phyloP scores from a whole-genome alignment of 2,888 invertebrate species.

The Lasioglossum leucozonium region DNA sequence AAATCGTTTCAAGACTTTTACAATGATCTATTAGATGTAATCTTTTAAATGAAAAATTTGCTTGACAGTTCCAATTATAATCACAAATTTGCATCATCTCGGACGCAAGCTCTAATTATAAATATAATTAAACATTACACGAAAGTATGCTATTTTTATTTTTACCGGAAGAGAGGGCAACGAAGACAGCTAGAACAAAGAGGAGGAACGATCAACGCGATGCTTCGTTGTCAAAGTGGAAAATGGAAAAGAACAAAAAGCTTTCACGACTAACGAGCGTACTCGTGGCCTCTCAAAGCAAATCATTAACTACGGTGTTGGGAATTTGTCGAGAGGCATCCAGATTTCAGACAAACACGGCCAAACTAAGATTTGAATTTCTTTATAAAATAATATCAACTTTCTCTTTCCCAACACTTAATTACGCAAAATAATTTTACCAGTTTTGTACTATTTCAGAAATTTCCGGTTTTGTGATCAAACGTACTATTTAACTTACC shows the following conservation, averaged over 20 bases:
- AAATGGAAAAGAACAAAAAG: conserved; percentile 55
- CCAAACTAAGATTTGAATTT: not conserved
- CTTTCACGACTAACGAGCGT: conserved; percentile 63
- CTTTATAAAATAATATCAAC: not conserved
- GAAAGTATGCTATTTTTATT: not conserved
- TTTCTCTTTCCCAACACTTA: not conserved
- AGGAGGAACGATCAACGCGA: conserved; percentile 8
- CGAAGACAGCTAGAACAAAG: not conserved
- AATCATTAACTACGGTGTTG: conserved; percentile 59
- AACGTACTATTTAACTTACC: not conserved
- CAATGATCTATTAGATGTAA: not conserved
- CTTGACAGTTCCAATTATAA: no score
- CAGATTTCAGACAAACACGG: not conserved
- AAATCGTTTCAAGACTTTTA: no score
- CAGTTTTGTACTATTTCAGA: not conserved
- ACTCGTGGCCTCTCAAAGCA: conserved; percentile 59
- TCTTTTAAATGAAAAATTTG: not conserved
- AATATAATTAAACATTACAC: not conserved
- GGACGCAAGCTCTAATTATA: not conserved
- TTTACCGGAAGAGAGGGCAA: not conserved
- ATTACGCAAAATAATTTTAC: not conserved
- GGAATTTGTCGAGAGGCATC: not conserved
- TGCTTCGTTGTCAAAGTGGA: conserved; percentile 35
- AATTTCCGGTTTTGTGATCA: not conserved
- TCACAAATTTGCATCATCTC: not conserved